Conservation (phyloP, 2,888 invertebrate species). For the Ceramica pisi region DNA sequence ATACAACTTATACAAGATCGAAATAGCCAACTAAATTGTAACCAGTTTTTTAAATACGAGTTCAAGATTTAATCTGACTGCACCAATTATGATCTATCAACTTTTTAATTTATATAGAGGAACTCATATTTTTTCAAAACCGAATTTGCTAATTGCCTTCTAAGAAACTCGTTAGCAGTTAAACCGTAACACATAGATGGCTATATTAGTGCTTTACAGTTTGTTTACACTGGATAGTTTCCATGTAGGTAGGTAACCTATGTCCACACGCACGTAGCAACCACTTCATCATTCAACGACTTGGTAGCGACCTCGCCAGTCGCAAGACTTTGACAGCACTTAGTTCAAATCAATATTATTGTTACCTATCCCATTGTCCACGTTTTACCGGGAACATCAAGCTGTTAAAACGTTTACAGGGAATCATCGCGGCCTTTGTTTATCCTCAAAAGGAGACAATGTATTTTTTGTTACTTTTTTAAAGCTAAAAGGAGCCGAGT, state of each 20-base stretch:
- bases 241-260: background rate
- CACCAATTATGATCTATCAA: constrained; percentile 36
- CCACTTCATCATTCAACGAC: constrained; percentile 25
- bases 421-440: constrained; percentile 82
- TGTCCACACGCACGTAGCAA: constrained; percentile 20
- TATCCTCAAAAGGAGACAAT: constrained; percentile 82
- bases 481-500: constrained; percentile 71
- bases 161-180: constrained; percentile 24
- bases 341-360: constrained; percentile 67
- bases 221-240: constrained; percentile 10
- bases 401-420: constrained; percentile 80
- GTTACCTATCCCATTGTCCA: constrained; percentile 83
- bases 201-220: background rate
- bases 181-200: constrained; percentile 11
- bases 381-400: constrained; percentile 77
- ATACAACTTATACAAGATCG: constrained; percentile 13
- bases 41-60: constrained; percentile 9
- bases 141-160: constrained; percentile 26
- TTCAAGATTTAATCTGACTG: constrained; percentile 15
- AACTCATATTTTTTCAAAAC: constrained; percentile 24
- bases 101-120: constrained; percentile 26
- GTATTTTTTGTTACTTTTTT: constrained; percentile 74
- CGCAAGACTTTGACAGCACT: constrained; percentile 51
- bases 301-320: constrained; percentile 31
- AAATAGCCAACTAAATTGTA: constrained; percentile 8